phyloP scores from a whole-genome alignment of 2,113 vertebrate species.

The Archocentrus centrarchus region DNA sequence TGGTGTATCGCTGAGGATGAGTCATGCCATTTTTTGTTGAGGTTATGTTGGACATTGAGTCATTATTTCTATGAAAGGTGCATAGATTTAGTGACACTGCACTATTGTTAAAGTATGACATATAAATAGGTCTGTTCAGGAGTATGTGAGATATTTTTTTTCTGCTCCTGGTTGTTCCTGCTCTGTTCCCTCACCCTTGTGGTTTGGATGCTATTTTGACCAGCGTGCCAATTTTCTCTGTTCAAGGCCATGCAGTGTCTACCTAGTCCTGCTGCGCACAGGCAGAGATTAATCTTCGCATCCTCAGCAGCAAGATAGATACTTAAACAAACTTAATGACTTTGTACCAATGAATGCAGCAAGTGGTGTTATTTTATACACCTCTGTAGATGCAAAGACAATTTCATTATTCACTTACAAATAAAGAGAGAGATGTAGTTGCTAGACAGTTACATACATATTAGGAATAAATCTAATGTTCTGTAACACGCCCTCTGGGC shows the following conservation, averaged over 20 bases:
- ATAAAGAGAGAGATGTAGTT: background rate
- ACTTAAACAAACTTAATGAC: constrained; percentile 10
- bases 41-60: constrained; percentile 38
- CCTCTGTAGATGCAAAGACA: background rate
- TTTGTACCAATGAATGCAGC: background rate
- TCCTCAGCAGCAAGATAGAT: background rate
- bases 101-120: constrained; percentile 56
- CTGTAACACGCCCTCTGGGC: background rate
- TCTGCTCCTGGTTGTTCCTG: constrained; percentile 46
- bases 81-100: constrained; percentile 58
- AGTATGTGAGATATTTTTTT: constrained; percentile 48
- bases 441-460: background rate
- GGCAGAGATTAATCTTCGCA: constrained; percentile 19
- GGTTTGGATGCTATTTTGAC: constrained; percentile 81
- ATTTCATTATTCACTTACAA: background rate
- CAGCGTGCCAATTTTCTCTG: constrained; percentile 74
- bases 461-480: background rate
- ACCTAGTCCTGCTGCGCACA: constrained; percentile 25
- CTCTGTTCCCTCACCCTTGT: constrained; percentile 72
- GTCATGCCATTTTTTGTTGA: constrained; percentile 11
- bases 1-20: constrained; percentile 5
- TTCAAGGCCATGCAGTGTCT: constrained; percentile 57
- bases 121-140: constrained; percentile 66
- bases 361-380: background rate
- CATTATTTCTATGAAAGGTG: constrained; percentile 45